phyloP scores from a whole-genome alignment of 1,140 invertebrate species.

The Cherax destructor region DNA sequence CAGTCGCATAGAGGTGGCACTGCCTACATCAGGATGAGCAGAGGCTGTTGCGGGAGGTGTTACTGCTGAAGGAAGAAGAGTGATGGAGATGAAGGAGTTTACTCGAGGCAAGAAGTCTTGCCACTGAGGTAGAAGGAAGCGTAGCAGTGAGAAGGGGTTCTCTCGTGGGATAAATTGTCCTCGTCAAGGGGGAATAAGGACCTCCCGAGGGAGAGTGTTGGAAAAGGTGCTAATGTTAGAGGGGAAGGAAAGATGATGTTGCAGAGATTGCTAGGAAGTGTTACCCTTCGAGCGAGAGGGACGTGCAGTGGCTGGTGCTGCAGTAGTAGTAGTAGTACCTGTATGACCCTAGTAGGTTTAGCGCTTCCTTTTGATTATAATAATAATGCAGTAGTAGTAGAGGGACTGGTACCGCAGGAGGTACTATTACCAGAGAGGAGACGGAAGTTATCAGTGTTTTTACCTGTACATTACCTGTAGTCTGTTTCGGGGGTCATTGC shows the following conservation, averaged over 20 bases:
- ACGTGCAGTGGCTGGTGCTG: not conserved
- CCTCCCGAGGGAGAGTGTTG: not conserved
- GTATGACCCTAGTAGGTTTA: too few relatives aligned
- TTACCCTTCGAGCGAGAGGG: not conserved
- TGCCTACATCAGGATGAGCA: not conserved
- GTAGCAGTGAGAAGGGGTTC: not conserved
- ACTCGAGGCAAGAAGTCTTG: not conserved
- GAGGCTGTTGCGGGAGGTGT: not conserved
- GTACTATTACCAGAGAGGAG: too few relatives aligned
- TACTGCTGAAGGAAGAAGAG: conserved; percentile 4
- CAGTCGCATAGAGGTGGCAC: not conserved
- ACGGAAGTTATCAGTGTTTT: too few relatives aligned
- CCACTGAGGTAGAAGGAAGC: not conserved
- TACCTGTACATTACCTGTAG: too few relatives aligned
- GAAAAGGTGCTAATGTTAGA: not conserved
- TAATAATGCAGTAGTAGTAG: too few relatives aligned
- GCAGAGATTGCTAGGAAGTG: not conserved
- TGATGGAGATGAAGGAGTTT: not conserved
- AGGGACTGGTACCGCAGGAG: too few relatives aligned
- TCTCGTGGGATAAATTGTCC: not conserved
- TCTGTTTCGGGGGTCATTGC: too few relatives aligned
- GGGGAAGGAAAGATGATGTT: not conserved
- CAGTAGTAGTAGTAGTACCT: not conserved
- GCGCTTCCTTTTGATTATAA: too few relatives aligned
- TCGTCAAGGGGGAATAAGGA: not conserved